Conservation (phyloP, 2,113 vertebrate genomes). For the Oxyura jamaicensis region DNA sequence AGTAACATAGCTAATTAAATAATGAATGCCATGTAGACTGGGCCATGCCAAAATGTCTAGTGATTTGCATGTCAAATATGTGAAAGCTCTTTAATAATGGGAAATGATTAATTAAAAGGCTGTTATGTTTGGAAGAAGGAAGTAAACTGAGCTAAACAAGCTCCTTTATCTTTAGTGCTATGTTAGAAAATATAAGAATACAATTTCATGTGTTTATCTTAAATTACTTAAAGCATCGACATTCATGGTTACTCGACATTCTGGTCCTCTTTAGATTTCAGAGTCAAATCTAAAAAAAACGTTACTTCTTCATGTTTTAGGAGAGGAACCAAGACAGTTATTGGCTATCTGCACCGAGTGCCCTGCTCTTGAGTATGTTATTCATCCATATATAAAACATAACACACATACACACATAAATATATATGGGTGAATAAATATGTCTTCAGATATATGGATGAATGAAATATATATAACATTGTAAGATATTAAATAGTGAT, state of each 20-base stretch:
- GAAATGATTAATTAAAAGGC: neutral
- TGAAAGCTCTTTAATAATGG: slow-evolving; percentile 1
- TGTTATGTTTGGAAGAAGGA: neutral
- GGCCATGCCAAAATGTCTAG: slow-evolving; percentile 29
- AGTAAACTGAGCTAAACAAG: neutral
- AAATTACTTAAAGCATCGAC: neutral
- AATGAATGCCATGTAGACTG: neutral
- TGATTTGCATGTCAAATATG: slow-evolving; percentile 31
- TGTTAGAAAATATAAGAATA: neutral
- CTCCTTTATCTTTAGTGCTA: neutral
- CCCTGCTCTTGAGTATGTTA: neutral
- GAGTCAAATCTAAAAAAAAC: neutral
- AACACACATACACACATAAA: neutral
- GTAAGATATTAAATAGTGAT: neutral
- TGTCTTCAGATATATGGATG: neutral
- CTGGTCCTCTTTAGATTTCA: neutral
- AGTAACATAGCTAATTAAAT: slow-evolving; percentile 54
- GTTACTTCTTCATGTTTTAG: neutral
- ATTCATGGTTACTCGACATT: neutral
- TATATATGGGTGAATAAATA: too few species aligned
- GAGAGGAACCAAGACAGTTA: neutral
- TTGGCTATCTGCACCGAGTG: neutral
- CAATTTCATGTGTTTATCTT: neutral
- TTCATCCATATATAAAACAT: neutral
- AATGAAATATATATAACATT: neutral